Evolutionary conservation across 2,113 vertebrate species (phyloP), one percentile per base, ranked within the genome.

Genomic region (Anarhynchus alexandrinus): DNA sequence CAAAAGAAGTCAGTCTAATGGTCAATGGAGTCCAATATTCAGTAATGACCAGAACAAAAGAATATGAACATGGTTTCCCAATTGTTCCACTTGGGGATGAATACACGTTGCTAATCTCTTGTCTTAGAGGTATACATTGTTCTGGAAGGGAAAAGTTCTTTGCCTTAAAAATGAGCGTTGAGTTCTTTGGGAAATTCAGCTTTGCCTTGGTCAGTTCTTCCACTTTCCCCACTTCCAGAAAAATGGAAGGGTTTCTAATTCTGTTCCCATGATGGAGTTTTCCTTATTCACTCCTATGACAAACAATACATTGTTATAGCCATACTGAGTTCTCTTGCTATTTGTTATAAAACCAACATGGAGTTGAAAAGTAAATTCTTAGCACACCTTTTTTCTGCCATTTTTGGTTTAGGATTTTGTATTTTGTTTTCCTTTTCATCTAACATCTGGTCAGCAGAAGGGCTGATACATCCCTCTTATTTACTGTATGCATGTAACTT

Each of bases 381-480:
- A 65, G 55, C 81, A 90, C 86, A 96, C 93, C 89, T 84, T 91
- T 95, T 17, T 90, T 19, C 82, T 52, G 49, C 10, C 27, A 29
- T n/a, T 92, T 77, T 59, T 62, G 26, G 23, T 73, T 91, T 42
- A 61, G 38, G 49, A 72, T 94, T 94, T 88, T 93, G 57, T 32
- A 58, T 79, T 95, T 91, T 89, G 71, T 64, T 88, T 72, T 81
- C 65, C 65, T 89, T 95, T 86, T 74, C 87, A 86, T 87, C 93
- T 78, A 96, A 98, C 98, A 99, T 99, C 98, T 98, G 99, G 98
- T 96, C 97, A 98, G 95, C 98, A 98, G 98, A 95, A 96, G 94
- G 93, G 92, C 94, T 95, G 95, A 91, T 87, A 61, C 51, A 76
- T 77, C 84, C 90, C 91, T 95, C 91, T 91, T 70, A 78, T 72